Conservation (phyloP, 2,888 invertebrate genomes). For the Ischnura elegans region DNA sequence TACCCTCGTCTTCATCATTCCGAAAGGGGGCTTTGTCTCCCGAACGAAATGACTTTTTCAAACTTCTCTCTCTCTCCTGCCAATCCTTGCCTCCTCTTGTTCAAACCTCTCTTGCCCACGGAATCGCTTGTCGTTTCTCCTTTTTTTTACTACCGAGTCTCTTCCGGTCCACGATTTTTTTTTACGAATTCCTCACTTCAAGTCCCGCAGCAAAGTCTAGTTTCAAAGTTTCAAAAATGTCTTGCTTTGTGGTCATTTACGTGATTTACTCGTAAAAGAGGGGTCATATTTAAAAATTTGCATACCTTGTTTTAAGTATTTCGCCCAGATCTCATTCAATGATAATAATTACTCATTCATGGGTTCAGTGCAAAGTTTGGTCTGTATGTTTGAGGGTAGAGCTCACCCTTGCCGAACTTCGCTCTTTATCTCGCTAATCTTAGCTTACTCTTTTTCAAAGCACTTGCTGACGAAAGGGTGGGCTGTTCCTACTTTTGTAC, state of each 20-base stretch:
- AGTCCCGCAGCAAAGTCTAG: too few relatives aligned
- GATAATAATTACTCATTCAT: too few relatives aligned
- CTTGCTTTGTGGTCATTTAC: too few relatives aligned
- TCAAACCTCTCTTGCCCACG: not conserved
- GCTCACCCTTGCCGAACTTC: conserved; percentile 53
- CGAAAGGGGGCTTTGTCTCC: conserved; percentile 45
- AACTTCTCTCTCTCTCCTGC: conserved; percentile 34
- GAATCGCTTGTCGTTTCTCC: not conserved
- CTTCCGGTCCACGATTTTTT: not conserved
- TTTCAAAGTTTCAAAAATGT: too few relatives aligned
- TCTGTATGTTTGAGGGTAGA: too few relatives aligned
- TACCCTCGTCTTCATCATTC: not conserved
- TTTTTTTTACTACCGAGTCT: not conserved
- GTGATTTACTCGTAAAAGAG: too few relatives aligned
- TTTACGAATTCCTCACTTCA: too few relatives aligned
- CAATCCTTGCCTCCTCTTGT: not conserved
- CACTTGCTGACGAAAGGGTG: not conserved
- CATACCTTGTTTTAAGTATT: too few relatives aligned
- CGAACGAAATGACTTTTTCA: conserved; percentile 55
- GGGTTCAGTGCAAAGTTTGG: too few relatives aligned
- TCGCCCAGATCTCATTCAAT: too few relatives aligned
- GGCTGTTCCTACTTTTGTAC: not conserved
- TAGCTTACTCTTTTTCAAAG: not conserved
- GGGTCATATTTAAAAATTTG: too few relatives aligned
- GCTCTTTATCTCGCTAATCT: not conserved